Evolutionary conservation across 2,888 invertebrate genomes (phyloP), one percentile per base, ranked within the genome.

Genomic region (Schrankia costaestrigalis): DNA sequence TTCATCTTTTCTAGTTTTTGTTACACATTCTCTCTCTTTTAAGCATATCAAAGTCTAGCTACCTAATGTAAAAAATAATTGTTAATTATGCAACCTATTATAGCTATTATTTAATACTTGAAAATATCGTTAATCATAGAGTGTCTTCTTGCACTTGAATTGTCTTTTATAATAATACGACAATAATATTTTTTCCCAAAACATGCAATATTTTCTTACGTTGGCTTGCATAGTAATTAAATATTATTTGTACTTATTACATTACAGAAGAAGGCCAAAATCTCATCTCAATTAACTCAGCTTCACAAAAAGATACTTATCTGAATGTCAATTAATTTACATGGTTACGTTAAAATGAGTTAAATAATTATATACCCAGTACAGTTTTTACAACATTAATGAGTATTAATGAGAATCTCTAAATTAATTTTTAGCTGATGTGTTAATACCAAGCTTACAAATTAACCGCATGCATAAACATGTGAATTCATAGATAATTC

Each of bases 241-340:
- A n/a, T n/a, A n/a, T n/a, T 24, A 31, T 34, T 35, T 39, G 9
- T 10, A 45, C 41, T 49, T 33, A 51, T 53, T 53, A 50, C 56
- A 56, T 55, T n/a, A 13, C 25, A 54, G 44, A 67, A 57, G 57
- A 72, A 75, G 71, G 69, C 49, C 66, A 65, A 56, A 59, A 57
- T 46, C 48, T 46, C 58, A 56, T 67, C 66, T 59, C 61, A 46
- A 66, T 69, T 64, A 58, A n/a, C n/a, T n/a, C n/a, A 49, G 38
- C 42, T 64, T 56, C 49, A 62, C 57, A 56, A 46, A 46, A 38
- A 69, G 78, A 78, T 78, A 71, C 15, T 18, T 40, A 79, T 79
- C 78, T 71, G 43, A 59, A 46, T 63, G 59, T 64, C 61, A 62
- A 69, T 70, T 71, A 73, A 69, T 63, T 49, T 51, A 45, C 46